Conservation (phyloP, 2,888 invertebrate genomes). For the Apamea monoglypha region DNA sequence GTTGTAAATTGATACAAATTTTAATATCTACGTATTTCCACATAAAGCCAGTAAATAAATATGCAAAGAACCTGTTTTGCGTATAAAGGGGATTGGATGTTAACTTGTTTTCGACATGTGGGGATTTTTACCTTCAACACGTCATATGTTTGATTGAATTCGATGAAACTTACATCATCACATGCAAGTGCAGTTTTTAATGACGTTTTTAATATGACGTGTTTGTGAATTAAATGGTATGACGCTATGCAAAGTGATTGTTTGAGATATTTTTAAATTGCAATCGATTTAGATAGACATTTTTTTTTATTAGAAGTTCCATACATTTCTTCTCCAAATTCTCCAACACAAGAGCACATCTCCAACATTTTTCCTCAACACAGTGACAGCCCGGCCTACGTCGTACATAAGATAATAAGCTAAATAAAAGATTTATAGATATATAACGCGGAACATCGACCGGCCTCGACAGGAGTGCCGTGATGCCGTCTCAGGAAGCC, state of each 20-base stretch:
- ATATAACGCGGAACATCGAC: constrained; percentile 70
- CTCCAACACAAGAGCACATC: neutral
- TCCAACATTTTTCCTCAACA: constrained; percentile 10
- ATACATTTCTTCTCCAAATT: neutral
- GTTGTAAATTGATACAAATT: constrained; percentile 59
- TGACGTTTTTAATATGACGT: constrained; percentile 20
- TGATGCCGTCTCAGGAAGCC: constrained; percentile 79
- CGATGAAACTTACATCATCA: constrained; percentile 45
- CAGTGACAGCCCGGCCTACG: neutral
- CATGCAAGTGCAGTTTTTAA: constrained; percentile 12
- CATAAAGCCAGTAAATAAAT: constrained; percentile 46
- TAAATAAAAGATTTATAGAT: constrained; percentile 49
- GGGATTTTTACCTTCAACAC: constrained; percentile 28
- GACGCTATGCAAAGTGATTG: neutral
- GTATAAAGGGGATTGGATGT: constrained; percentile 33
- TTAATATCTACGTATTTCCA: constrained; percentile 57
- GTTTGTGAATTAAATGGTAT: constrained; percentile 1
- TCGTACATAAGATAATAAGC: constrained; percentile 39
- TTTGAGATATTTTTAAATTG: neutral
- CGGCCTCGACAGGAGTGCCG: constrained; percentile 76
- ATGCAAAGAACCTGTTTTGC: constrained; percentile 58
- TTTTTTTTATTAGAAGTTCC: neutral
- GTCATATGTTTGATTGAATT: constrained; percentile 34
- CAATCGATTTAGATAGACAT: neutral
- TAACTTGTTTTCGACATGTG: constrained; percentile 51